phyloP scores from a whole-genome alignment of 2,797 vertebrate genomes.

The Squalus acanthias region DNA sequence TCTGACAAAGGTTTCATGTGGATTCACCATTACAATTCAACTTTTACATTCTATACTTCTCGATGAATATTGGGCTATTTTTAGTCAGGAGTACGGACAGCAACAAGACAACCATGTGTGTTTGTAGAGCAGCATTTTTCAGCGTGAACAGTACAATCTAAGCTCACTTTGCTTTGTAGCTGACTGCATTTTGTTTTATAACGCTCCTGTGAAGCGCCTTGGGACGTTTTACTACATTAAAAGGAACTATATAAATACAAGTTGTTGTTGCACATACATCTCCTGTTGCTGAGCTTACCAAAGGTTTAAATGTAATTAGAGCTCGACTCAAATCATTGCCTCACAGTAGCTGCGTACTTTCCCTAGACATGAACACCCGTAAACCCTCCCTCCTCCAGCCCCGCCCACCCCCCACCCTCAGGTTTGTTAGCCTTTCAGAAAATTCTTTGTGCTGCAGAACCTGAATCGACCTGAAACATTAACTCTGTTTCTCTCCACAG shows the following conservation, averaged over 20 bases:
- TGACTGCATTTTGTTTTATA: not conserved
- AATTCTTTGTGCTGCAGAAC: not conserved
- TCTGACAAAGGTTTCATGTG: not conserved
- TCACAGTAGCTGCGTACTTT: not conserved
- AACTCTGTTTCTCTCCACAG: not conserved
- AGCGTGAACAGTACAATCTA: not conserved
- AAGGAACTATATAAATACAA: too few relatives aligned
- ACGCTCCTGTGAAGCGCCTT: too few relatives aligned
- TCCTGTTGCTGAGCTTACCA: slow-evolving; percentile 9
- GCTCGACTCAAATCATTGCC: not conserved
- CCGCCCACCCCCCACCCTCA: not conserved
- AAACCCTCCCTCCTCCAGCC: not conserved
- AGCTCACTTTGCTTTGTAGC: not conserved
- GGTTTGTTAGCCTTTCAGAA: not conserved
- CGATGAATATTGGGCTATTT: not conserved
- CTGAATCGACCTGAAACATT: not conserved
- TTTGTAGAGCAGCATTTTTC: not conserved
- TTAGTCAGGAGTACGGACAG: not conserved
- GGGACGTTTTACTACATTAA: too few relatives aligned
- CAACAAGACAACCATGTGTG: not conserved
- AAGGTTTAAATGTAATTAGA: not conserved
- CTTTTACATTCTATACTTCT: not conserved
- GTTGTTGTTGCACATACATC: not conserved
- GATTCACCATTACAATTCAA: not conserved
- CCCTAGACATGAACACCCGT: not conserved